Percentiles rank a stretch among this genome's conserved stretches.
Conservation (phyloP, 2,888 invertebrate species). For the Branchipolynoe longqiensis region DNA sequence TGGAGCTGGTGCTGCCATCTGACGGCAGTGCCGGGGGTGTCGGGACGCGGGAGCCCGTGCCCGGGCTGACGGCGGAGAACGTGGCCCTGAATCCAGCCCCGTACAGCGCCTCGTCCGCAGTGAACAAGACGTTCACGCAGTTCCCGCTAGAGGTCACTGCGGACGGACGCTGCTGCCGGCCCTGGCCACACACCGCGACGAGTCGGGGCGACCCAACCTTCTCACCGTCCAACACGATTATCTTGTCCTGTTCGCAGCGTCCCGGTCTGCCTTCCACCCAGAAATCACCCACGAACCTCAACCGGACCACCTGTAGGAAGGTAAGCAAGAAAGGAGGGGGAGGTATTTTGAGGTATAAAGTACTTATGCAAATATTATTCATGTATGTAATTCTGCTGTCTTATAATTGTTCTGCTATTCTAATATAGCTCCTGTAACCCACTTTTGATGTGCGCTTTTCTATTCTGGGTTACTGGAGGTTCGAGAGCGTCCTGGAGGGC, state of each 20-base stretch:
- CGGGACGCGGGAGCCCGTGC: neutral
- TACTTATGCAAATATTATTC: too few species aligned
- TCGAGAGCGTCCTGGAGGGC: too few species aligned
- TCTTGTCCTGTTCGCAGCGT: neutral
- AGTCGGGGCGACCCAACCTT: neutral
- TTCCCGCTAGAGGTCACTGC: slow-evolving; percentile 7
- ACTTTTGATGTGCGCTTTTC: too few species aligned
- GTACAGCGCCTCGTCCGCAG: neutral
- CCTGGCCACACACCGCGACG: neutral
- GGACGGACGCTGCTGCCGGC: neutral
- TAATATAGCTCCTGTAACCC: too few species aligned
- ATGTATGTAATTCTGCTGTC: too few species aligned
- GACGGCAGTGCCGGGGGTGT: neutral
- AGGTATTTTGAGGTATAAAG: too few species aligned
- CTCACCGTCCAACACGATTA: neutral
- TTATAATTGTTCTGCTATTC: too few species aligned
- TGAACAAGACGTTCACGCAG: neutral
- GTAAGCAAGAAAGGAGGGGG: too few species aligned
- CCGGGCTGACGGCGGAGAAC: neutral
- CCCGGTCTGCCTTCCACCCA: neutral
- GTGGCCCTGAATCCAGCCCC: neutral
- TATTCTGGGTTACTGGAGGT: too few species aligned
- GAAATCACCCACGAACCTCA: neutral
- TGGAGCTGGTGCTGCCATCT: neutral
- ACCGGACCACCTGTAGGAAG: neutral